phyloP scores from a whole-genome alignment of 2,113 vertebrate genomes.

The Tyrannus savana region DNA sequence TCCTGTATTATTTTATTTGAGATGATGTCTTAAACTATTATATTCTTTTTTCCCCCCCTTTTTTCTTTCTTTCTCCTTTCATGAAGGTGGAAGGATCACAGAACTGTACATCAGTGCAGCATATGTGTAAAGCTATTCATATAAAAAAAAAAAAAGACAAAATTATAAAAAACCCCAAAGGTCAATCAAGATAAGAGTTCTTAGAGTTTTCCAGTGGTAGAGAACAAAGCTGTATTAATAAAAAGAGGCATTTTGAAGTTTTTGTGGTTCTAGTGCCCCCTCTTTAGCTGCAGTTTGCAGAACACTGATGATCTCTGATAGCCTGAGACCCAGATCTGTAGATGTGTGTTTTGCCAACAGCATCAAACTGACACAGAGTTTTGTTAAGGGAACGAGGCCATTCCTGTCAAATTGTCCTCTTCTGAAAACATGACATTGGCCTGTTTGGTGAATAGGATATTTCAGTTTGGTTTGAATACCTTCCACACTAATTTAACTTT shows the following conservation, averaged over 20 bases:
- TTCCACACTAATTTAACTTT: neutral
- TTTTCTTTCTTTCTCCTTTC: neutral
- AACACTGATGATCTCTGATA: neutral
- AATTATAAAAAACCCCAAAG: neutral
- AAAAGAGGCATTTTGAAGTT: neutral
- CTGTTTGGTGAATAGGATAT: neutral
- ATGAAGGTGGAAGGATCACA: neutral
- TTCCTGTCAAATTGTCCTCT: neutral
- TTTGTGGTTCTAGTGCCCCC: neutral
- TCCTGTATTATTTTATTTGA: neutral
- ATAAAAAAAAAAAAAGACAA: neutral
- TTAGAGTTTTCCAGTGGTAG: neutral
- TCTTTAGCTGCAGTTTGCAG: conserved; percentile 1
- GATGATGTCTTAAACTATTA: neutral
- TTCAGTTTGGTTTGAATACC: neutral
- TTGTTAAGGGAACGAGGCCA: neutral
- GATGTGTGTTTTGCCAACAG: neutral
- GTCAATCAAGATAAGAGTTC: neutral
- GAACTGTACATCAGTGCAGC: neutral
- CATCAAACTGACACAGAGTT: neutral
- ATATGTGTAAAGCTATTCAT: neutral
- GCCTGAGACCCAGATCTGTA: neutral
- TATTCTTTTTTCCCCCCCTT: fast-evolving
- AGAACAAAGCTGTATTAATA: neutral
- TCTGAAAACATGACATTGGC: neutral